These are phyloP conservation scores for Scaptomyza graminum DNA, from an alignment of 1,140 invertebrate species.

Conservation along the genomic window DNA sequence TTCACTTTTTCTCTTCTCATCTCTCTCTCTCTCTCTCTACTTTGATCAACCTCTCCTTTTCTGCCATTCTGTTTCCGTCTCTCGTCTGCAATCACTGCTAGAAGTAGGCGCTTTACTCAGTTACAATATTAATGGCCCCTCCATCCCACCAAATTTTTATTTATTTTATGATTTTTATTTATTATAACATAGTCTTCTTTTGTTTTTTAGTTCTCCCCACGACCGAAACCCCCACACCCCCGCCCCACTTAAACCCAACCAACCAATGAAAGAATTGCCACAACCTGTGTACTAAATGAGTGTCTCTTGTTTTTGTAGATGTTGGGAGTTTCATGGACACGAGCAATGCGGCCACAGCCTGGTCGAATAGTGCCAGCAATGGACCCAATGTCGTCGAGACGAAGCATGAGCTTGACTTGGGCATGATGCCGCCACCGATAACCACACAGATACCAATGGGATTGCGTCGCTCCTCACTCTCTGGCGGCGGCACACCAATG, in stretches of 20 bases:
- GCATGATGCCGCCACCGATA: slow-evolving; percentile 87
- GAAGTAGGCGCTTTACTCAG: slow-evolving; percentile 16
- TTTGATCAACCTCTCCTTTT: background rate
- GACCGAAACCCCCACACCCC: background rate
- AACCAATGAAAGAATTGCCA: slow-evolving; percentile 20
- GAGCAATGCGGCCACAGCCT: slow-evolving; percentile 35
- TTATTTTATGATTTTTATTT: slow-evolving; percentile 8
- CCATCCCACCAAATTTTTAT: background rate
- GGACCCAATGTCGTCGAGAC: slow-evolving; percentile 64
- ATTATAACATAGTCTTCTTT: slow-evolving; percentile 6
- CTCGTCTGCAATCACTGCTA: background rate
- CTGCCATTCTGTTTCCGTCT: slow-evolving; percentile 1
- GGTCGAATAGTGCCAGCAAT: background rate
- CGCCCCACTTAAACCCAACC: background rate
- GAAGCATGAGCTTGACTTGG: slow-evolving; percentile 84
- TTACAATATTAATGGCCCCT: background rate
- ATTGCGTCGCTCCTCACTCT: slow-evolving; percentile 85
- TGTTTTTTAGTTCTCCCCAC: slow-evolving; percentile 6
- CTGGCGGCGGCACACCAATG: slow-evolving; percentile 67
- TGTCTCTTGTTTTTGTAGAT: slow-evolving; percentile 72
- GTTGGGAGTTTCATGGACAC: slow-evolving; percentile 72
- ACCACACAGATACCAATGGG: slow-evolving; percentile 85
- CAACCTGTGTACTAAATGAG: slow-evolving; percentile 53
- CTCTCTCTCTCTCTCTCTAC: background rate
- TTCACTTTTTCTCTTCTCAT: background rate